Evolutionary conservation across 2,888 invertebrate genomes (phyloP).

Genomic region (Tipula helvola): DNA sequence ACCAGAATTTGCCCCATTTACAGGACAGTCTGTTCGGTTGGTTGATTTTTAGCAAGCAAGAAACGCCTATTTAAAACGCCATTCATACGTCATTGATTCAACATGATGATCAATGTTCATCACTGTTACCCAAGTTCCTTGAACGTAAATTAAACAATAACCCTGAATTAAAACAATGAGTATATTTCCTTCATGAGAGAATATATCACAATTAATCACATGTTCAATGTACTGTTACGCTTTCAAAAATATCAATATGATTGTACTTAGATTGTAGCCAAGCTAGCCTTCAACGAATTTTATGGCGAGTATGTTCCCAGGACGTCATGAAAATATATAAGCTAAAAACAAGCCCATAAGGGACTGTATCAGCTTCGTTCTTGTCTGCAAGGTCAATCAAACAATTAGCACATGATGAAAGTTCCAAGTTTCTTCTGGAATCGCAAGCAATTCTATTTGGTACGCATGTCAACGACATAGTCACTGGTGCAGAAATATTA

Average conservation of each 20-base stretch:
- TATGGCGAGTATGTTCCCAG: no score
- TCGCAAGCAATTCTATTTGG: no score
- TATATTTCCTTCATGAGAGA: neutral
- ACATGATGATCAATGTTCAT: neutral
- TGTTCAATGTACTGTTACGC: neutral
- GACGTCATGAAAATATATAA: no score
- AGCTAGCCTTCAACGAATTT: no score
- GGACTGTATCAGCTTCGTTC: no score
- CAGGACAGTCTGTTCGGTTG: neutral
- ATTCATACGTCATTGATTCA: neutral
- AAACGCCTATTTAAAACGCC: neutral
- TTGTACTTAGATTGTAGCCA: no score
- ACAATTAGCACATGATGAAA: no score
- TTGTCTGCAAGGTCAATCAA: no score
- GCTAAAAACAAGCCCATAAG: no score
- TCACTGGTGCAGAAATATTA: no score
- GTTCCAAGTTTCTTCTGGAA: no score
- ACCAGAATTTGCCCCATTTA: neutral
- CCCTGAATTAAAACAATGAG: neutral
- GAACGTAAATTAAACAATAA: neutral
- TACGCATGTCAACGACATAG: no score
- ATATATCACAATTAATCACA: neutral
- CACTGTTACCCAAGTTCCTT: neutral
- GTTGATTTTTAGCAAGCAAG: neutral
- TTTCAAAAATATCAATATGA: neutral